Evolutionary conservation across 2,888 invertebrate species (phyloP).

Genomic region (Ophion ventricosus): DNA sequence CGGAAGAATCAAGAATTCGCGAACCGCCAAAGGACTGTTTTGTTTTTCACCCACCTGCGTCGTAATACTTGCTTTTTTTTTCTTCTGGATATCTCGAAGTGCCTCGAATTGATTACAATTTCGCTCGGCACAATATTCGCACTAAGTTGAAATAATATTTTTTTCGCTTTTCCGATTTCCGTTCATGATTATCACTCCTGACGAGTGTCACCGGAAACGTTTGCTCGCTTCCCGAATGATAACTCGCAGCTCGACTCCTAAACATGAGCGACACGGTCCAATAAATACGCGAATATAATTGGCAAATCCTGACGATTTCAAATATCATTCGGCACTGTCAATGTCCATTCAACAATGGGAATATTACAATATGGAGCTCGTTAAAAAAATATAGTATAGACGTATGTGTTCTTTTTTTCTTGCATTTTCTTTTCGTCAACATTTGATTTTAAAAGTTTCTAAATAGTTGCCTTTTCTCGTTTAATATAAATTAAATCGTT

Average conservation of each 20-base stretch:
- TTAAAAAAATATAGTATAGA: constrained; percentile 64
- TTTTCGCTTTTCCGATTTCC: not conserved
- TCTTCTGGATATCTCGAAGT: constrained; percentile 1
- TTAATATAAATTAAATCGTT: constrained; percentile 42
- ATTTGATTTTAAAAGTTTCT: constrained; percentile 31
- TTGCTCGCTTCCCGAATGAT: not conserved
- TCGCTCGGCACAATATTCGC: not conserved
- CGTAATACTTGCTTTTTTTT: not conserved
- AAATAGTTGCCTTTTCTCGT: constrained; percentile 39
- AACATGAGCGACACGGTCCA: not conserved
- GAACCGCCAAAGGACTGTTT: not conserved
- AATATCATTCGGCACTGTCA: constrained; percentile 24
- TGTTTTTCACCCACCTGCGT: not conserved
- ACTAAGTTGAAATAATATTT: not conserved
- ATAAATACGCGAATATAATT: constrained; percentile 13
- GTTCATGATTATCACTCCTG: constrained; percentile 4
- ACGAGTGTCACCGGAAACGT: not conserved
- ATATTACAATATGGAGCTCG: constrained; percentile 35
- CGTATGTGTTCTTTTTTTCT: constrained; percentile 2
- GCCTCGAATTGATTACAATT: constrained; percentile 2
- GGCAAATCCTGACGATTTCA: constrained; percentile 29
- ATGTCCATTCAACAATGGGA: constrained; percentile 21
- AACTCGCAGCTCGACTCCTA: constrained; percentile 1
- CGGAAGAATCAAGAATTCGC: not conserved
- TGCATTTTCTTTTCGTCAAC: constrained; percentile 32